Percentiles rank a stretch among this genome's conserved stretches.
These are phyloP conservation scores for Antidorcas marsupialis DNA, from an alignment of 2,113 vertebrate species.

Conservation along the genomic window DNA sequence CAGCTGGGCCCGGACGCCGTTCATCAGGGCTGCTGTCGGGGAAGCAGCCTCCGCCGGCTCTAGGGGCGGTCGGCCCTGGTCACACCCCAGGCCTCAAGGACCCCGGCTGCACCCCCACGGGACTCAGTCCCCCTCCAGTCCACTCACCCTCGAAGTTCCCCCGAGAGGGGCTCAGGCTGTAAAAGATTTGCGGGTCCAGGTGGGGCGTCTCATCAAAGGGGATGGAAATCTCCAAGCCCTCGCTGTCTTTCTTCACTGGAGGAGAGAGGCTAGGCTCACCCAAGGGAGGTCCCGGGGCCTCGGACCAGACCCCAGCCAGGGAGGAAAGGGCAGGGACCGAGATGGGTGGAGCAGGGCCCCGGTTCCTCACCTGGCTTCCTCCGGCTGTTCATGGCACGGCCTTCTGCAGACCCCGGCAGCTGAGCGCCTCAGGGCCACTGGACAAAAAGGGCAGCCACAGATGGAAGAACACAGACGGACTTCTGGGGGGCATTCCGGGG, in stretches of 20 bases:
- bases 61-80: not conserved
- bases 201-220: constrained; percentile 86
- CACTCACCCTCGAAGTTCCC: constrained; percentile 85
- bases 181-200: constrained; percentile 78
- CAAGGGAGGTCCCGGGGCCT: too few species aligned
- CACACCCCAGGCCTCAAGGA: not conserved
- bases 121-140: not conserved
- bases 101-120: accelerated
- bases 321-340: not conserved
- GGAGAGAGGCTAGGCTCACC: not conserved
- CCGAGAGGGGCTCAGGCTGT: constrained; percentile 82
- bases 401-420: not conserved
- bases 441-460: constrained; percentile 32
- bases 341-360: not conserved
- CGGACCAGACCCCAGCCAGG: not conserved
- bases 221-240: constrained; percentile 84
- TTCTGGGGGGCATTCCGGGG: not conserved
- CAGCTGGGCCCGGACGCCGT: constrained; percentile 87
- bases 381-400: constrained; percentile 52
- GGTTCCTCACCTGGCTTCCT: constrained; percentile 61
- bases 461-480: not conserved
- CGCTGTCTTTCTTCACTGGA: constrained; percentile 87
- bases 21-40: constrained; percentile 84
- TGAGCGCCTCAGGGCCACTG: constrained; percentile 51
- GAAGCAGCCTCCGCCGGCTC: constrained; percentile 70